Percentiles rank a stretch among this genome's conserved stretches.
Evolutionary conservation across 1,140 invertebrate genomes (phyloP).

Genomic region (Magallana gigas): DNA sequence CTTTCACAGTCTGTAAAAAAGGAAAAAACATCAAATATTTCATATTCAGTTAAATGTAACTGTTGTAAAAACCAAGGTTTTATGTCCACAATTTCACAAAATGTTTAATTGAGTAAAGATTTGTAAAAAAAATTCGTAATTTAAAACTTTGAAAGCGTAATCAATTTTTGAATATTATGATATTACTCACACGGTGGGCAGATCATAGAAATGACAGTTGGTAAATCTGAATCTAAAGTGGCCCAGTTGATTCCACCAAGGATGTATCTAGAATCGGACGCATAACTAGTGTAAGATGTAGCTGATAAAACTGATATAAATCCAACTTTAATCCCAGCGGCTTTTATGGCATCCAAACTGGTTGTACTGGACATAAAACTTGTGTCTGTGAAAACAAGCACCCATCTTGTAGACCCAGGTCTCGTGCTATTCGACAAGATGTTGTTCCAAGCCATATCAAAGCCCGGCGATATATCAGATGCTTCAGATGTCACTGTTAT

Average conservation of each 20-base stretch:
- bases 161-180: too few relatives aligned
- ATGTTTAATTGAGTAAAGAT: too few relatives aligned
- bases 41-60: too few relatives aligned
- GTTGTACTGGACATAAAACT: not conserved
- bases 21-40: not conserved
- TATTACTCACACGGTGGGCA: not conserved
- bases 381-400: not conserved
- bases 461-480: not conserved
- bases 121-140: too few relatives aligned
- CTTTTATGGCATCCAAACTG: not conserved
- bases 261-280: not conserved
- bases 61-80: too few relatives aligned
- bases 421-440: not conserved
- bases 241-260: not conserved
- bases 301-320: not conserved
- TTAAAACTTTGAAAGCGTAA: too few relatives aligned
- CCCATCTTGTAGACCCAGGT: not conserved
- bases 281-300: not conserved
- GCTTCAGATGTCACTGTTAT: not conserved
- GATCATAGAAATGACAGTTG: not conserved
- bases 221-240: too few relatives aligned
- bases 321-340: not conserved
- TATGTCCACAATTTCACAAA: too few relatives aligned
- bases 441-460: not conserved
- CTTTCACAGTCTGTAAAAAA: slow-evolving; percentile 5